Conservation (phyloP, 1,140 invertebrate species). For the Drosophila santomea region DNA sequence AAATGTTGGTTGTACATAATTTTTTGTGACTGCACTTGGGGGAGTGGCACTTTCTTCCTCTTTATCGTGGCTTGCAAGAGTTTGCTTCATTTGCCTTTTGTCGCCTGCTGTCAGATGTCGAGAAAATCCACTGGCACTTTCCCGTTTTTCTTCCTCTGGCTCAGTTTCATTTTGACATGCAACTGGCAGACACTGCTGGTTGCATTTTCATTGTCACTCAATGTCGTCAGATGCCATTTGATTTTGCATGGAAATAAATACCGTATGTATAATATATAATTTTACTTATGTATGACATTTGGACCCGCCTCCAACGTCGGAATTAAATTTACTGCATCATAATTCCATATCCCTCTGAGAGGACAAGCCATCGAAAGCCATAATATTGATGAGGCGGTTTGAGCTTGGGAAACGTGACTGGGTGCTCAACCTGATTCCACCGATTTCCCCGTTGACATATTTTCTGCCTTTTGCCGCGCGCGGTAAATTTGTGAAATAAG, state of each 20-base stretch:
- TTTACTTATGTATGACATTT: neutral
- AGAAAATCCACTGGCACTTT: constrained; percentile 59
- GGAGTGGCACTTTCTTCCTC: constrained; percentile 1
- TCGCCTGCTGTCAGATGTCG: constrained; percentile 41
- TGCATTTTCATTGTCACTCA: constrained; percentile 52
- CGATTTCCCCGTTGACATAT: constrained; percentile 1
- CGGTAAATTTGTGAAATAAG: constrained; percentile 71
- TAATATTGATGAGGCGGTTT: constrained; percentile 64
- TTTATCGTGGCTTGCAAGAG: constrained; percentile 29
- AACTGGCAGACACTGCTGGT: constrained; percentile 62
- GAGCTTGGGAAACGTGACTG: constrained; percentile 35
- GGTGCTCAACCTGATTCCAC: constrained; percentile 22
- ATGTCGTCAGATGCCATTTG: constrained; percentile 48
- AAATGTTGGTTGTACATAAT: constrained; percentile 47
- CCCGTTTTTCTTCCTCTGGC: constrained; percentile 5
- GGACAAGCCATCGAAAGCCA: constrained; percentile 52
- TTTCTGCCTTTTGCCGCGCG: neutral
- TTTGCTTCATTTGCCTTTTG: constrained; percentile 56
- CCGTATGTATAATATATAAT: constrained; percentile 9
- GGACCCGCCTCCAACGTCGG: constrained; percentile 13
- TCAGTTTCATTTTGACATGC: constrained; percentile 49
- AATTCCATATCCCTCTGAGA: constrained; percentile 44
- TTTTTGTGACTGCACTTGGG: constrained; percentile 28
- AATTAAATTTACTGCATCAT: constrained; percentile 69
- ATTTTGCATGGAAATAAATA: constrained; percentile 27